A percentile compares a stretch with the other conserved stretches of the same genome.
Conservation (phyloP, 1,140 invertebrate species). For the Hycleus cichorii region DNA sequence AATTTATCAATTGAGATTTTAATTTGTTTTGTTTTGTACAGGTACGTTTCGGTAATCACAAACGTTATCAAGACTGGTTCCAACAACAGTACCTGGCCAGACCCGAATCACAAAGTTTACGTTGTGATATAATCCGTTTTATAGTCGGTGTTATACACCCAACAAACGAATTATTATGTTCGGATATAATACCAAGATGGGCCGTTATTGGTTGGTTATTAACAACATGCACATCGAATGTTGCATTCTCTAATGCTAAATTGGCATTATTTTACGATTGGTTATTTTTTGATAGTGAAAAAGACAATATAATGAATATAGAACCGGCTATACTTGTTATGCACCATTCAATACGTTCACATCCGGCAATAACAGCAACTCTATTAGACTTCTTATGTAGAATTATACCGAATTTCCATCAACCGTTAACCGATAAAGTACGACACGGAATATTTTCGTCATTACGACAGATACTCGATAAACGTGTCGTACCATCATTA, state of each 20-base stretch:
- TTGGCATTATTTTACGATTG: slow-evolving; percentile 96
- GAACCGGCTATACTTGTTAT: slow-evolving; percentile 98
- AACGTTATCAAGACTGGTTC: slow-evolving; percentile 98
- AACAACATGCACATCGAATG: slow-evolving; percentile 90
- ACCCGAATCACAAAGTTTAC: slow-evolving; percentile 88
- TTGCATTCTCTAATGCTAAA: slow-evolving; percentile 92
- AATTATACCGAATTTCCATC: slow-evolving; percentile 91
- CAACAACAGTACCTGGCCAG: slow-evolving; percentile 95
- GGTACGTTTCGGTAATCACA: slow-evolving; percentile 94
- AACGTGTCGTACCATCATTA: slow-evolving; percentile 82
- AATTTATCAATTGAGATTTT: neutral
- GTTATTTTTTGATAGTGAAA: slow-evolving; percentile 91
- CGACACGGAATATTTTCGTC: slow-evolving; percentile 85
- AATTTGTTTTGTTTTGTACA: slow-evolving; percentile 40
- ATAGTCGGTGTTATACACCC: slow-evolving; percentile 98
- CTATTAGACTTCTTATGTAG: slow-evolving; percentile 92
- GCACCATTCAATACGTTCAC: slow-evolving; percentile 93
- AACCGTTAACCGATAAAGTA: slow-evolving; percentile 75
- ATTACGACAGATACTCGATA: slow-evolving; percentile 88
- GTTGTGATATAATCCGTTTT: slow-evolving; percentile 94
- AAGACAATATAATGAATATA: slow-evolving; percentile 99
- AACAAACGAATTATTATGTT: slow-evolving; percentile 92
- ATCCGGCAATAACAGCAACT: slow-evolving; percentile 91
- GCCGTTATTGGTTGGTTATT: slow-evolving; percentile 97
- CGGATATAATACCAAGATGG: slow-evolving; percentile 98